Evolutionary conservation across 2,797 vertebrate genomes (phyloP), one percentile per base, ranked within the genome.

Genomic region (Balearica regulorum): DNA sequence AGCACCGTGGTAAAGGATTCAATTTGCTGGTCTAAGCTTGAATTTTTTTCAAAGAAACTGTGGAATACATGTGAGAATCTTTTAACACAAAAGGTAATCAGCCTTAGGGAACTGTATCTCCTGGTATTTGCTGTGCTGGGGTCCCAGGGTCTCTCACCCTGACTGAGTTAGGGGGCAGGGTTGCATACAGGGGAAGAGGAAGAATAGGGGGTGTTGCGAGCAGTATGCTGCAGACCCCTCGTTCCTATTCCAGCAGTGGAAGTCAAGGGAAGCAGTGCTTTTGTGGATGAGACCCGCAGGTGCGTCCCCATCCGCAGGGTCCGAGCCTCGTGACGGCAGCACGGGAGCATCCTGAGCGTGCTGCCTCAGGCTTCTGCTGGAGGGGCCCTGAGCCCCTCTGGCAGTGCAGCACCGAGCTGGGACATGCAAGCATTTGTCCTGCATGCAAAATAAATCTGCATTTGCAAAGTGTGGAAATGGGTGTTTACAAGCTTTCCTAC

Each of bases 341-440:
- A 35, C 29, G 9, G n/a, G 43, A 87, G 64, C 58, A 58, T 25
- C 81, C 65, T 9, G 18, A 69, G 33, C 57, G 2, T 24, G 58
- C 33, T 9, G 19, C 77, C 84, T 54, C 90, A 91, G 66, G 60
- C 48, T 76, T 51, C 51, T 93, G 66, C 73, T 89, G 71, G 46
- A 41, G 76, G 51, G 48, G 65, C 54, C 66, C 41, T 26, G n/a
- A 76, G 46, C 54, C 58, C 53, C 48, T 81, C 49, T 71, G 57
- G 76, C 73, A 64, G 49, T 2, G 11, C 1, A 0, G 57, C 37
- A 16, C 69, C 0, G 0, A 55, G 64, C 77, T 55, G 61, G 80
- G 65, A 64, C 70, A 60, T 64, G 73, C 82, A 64, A 46, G 49
- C 15, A 7, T 78, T 88, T 66, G 11, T 81, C 62, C 82, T 76